Base-by-base conservation (phyloP, 2,888 invertebrate species). In the Rhabditoides inermis region DNA sequence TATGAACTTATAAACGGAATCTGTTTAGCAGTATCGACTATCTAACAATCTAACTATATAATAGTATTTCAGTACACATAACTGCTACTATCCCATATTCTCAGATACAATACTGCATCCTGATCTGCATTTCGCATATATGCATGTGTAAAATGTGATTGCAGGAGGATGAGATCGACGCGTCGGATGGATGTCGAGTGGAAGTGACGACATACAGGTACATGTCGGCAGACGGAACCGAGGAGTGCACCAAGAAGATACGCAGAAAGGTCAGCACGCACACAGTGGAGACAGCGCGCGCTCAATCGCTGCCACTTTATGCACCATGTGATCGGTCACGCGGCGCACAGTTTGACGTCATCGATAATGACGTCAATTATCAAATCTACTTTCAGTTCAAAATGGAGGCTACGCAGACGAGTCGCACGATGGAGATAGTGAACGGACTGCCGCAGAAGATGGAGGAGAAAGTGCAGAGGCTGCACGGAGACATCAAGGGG, bases 101-200 rank as follows among this genome's bases (percentile, higher is more conserved):
- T n/a, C n/a, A n/a, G n/a, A n/a, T n/a, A n/a, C n/a, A n/a, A n/a
- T n/a, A n/a, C n/a, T n/a, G n/a, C n/a, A n/a, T n/a, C n/a, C n/a
- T n/a, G n/a, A n/a, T n/a, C n/a, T n/a, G n/a, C n/a, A n/a, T n/a
- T n/a, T n/a, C n/a, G n/a, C n/a, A n/a, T n/a, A n/a, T n/a, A n/a
- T n/a, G n/a, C n/a, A n/a, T n/a, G n/a, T 15, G 39, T 27, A 23
- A n/a, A n/a, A 22, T 32, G 22, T n/a, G 3, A 32, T 23, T 65
- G 45, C 58, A 73, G 74, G 56, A 60, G 42, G 74, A 74, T 52
- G 74, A 75, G 45, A 63, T 71, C 27, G 74, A 74, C 45, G 65
- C 69, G 22, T 46, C 36, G 18, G 74, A 74, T 49, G 69, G 68
- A 5, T 66, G 64, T 42, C 62, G 70, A n/a, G 63, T 71, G 26